These are phyloP conservation scores for Colistium nudipinnis DNA, from an alignment of 2,113 vertebrate species.

Conservation along the genomic window DNA sequence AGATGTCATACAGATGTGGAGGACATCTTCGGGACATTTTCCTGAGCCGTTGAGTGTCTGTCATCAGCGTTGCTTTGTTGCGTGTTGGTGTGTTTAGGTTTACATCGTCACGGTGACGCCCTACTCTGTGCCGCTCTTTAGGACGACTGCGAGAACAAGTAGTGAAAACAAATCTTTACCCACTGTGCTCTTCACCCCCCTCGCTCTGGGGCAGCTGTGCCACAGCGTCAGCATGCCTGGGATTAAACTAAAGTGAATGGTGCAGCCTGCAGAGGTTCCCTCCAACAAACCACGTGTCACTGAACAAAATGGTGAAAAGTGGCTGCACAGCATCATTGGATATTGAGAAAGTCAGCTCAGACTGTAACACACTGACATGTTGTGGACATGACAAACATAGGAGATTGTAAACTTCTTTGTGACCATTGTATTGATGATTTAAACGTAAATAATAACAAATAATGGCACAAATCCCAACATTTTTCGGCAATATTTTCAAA, in stretches of 20 bases:
- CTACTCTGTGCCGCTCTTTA: constrained; percentile 29
- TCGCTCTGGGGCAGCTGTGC: constrained; percentile 31
- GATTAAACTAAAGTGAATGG: not conserved
- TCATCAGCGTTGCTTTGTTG: constrained; percentile 12
- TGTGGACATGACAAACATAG: not conserved
- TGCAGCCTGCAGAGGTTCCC: not conserved
- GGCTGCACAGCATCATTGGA: not conserved
- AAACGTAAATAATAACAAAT: no score
- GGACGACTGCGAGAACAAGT: constrained; percentile 54
- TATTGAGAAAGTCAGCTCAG: not conserved
- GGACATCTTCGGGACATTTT: constrained; percentile 31
- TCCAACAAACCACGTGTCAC: not conserved
- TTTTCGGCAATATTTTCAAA: no score
- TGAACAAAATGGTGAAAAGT: constrained; percentile 4
- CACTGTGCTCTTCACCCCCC: constrained; percentile 34
- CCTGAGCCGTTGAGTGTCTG: constrained; percentile 12
- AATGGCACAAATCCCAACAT: no score
- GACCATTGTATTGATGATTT: no score
- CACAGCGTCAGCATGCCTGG: constrained; percentile 19
- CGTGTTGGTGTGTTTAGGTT: constrained; percentile 44
- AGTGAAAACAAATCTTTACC: constrained; percentile 64
- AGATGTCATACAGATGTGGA: constrained; percentile 20
- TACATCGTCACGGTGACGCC: constrained; percentile 22
- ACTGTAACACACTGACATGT: not conserved
- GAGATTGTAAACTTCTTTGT: no score